Conservation (phyloP, 2,113 vertebrate species). For the Philantomba maxwellii region DNA sequence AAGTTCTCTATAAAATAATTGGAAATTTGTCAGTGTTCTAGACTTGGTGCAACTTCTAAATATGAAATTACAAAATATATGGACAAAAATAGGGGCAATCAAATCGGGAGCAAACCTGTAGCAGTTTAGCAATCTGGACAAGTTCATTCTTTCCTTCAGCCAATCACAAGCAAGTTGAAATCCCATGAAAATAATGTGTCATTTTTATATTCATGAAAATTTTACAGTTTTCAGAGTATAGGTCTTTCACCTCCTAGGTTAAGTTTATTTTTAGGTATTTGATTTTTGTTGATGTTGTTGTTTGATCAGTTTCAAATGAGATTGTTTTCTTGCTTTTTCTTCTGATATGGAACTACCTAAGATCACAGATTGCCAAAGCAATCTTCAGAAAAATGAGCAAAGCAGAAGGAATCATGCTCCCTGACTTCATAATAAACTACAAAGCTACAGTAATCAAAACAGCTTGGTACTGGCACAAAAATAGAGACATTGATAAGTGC, state of each 20-base stretch:
- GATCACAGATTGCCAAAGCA: neutral
- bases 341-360: neutral
- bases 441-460: neutral
- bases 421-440: neutral
- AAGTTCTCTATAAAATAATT: neutral
- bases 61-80: neutral
- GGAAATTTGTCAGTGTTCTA: neutral
- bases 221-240: neutral
- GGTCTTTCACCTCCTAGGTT: neutral
- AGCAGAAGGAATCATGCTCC: neutral
- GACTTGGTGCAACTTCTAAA: neutral
- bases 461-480: neutral
- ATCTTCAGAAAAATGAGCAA: neutral
- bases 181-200: neutral
- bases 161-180: neutral
- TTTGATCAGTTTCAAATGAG: neutral
- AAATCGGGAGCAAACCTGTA: neutral
- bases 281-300: too few species aligned
- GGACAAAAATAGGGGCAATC: neutral
- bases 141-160: neutral
- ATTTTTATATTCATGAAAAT: neutral
- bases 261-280: neutral
- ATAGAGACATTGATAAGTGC: neutral
- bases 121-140: neutral
- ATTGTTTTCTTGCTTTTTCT: neutral